Conservation (phyloP, 2,888 invertebrate species). For the Caenorhabditis wallacei region DNA sequence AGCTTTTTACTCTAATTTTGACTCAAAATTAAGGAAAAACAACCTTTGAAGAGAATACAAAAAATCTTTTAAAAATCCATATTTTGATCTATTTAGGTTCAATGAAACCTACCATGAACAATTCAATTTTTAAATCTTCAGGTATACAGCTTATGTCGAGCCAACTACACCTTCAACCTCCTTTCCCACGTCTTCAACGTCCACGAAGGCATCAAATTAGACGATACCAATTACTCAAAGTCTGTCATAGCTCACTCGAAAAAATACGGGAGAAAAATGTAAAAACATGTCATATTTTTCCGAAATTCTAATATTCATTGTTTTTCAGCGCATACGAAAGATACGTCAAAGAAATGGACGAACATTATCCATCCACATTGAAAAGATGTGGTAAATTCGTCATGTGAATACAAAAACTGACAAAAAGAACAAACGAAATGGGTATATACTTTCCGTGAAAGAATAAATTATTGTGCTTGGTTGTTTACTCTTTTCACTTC, state of each 20-base stretch:
- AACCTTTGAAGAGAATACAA: no score
- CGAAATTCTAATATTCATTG: not conserved
- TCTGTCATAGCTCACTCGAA: slow-evolving; percentile 63
- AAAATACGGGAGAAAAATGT: slow-evolving; percentile 14
- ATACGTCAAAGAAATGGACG: slow-evolving; percentile 56
- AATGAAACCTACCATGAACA: no score
- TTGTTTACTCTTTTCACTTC: not conserved
- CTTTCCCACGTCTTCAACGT: slow-evolving; percentile 70
- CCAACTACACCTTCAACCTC: slow-evolving; percentile 67
- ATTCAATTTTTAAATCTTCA: no score
- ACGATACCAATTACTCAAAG: slow-evolving; percentile 55
- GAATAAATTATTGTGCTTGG: slow-evolving; percentile 15
- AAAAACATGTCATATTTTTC: not conserved
- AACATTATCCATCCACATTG: slow-evolving; percentile 61
- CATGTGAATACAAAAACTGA: slow-evolving; percentile 5
- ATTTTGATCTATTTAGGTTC: no score
- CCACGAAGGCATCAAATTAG: slow-evolving; percentile 66
- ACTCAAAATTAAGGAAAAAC: no score
- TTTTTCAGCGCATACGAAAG: slow-evolving; percentile 43
- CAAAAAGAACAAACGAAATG: not conserved
- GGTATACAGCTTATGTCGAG: slow-evolving; percentile 71
- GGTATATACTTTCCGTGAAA: slow-evolving; percentile 20
- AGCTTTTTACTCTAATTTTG: not conserved
- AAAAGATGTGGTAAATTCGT: slow-evolving; percentile 66
- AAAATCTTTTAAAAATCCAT: no score